These are phyloP conservation scores for Spatulosminthurus flaviceps DNA, from an alignment of 2,888 invertebrate genomes.

Conservation along the genomic window DNA sequence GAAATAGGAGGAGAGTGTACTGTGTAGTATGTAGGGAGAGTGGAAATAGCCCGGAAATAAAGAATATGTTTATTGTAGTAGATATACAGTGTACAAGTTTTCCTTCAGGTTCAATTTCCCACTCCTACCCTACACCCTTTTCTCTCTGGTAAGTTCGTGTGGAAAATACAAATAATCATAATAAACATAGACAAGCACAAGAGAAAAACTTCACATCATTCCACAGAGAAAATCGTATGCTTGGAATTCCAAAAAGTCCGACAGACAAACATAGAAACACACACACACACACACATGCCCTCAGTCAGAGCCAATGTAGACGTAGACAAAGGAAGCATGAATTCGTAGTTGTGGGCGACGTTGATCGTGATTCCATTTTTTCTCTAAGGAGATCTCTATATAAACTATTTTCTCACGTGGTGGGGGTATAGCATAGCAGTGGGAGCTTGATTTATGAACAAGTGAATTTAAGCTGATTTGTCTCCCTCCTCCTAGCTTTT, in stretches of 20 bases:
- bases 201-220: not conserved
- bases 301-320: not conserved
- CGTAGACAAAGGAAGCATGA: not conserved
- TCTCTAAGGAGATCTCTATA: not conserved
- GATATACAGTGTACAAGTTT: not conserved
- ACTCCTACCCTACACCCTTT: not conserved
- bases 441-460: slow-evolving; percentile 43
- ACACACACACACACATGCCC: not conserved
- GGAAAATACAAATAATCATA: not conserved
- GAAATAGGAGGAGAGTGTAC: not conserved
- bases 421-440: no score
- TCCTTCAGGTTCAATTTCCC: slow-evolving; percentile 4
- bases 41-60: not conserved
- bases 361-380: not conserved
- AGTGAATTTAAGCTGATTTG: slow-evolving; percentile 41
- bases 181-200: not conserved
- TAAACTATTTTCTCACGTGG: not conserved
- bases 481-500: slow-evolving; percentile 28
- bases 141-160: no score
- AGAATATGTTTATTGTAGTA: not conserved
- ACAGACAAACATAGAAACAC: no score
- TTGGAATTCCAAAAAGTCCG: not conserved
- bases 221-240: not conserved
- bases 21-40: not conserved
- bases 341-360: not conserved